phyloP scores from a whole-genome alignment of 1,140 invertebrate genomes.

The Macrobrachium rosenbergii region DNA sequence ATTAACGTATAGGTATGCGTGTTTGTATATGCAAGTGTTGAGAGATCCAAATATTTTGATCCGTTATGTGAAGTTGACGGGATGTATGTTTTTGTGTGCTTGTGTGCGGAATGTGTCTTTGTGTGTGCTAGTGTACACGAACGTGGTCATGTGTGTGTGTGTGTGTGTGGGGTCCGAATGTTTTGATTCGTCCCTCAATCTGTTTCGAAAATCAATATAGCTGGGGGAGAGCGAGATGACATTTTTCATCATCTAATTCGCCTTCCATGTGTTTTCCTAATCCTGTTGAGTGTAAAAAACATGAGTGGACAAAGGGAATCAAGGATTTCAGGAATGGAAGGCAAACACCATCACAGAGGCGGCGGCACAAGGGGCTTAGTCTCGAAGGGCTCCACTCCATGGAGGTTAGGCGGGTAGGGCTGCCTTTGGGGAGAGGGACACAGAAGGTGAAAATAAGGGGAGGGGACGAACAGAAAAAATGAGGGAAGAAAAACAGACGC shows the following conservation, averaged over 20 bases:
- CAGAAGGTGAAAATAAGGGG: not conserved
- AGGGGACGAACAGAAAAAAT: not conserved
- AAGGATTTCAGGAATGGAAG: constrained; percentile 43
- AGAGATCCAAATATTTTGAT: no score
- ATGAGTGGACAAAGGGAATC: constrained; percentile 45
- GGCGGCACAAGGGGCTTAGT: constrained; percentile 4
- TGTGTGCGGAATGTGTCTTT: no score
- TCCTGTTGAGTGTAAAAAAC: constrained; percentile 44
- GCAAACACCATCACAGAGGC: constrained; percentile 22
- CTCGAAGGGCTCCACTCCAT: not conserved
- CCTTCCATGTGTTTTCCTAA: constrained; percentile 47
- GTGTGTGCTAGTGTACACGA: no score
- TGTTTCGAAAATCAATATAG: constrained; percentile 28
- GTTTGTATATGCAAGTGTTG: no score
- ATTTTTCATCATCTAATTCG: constrained; percentile 52
- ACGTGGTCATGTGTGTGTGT: not conserved
- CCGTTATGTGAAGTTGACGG: no score
- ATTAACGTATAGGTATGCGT: no score
- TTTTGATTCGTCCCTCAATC: constrained; percentile 34
- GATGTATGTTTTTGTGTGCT: no score
- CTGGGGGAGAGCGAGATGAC: not conserved
- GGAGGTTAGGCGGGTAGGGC: not conserved
- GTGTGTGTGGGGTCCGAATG: not conserved
- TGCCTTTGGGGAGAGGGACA: not conserved
- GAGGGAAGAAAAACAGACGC: not conserved